Evolutionary conservation across 1,140 invertebrate species (phyloP), one percentile per base, ranked within the genome.

Genomic region (Ooceraea biroi): DNA sequence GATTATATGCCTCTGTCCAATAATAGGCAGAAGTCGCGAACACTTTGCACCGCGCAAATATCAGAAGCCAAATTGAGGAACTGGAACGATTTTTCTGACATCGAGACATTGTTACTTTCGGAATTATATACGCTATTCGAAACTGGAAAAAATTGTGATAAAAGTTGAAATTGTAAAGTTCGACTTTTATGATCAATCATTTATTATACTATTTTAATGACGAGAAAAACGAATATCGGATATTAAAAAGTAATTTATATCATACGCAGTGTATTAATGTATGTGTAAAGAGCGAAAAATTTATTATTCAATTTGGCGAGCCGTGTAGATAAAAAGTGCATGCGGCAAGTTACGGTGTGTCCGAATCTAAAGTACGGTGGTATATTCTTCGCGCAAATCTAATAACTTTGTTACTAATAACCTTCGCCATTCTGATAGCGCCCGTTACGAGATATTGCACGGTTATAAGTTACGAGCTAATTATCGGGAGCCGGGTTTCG

Each of bases 381-480:
- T 68, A 71, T 30, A 69, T 80, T 58, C 36, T 44, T 46, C 25
- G 4, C 41, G 76, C 50, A n/a, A 57, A 57, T 71, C 65, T 69
- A 69, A 69, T 69, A 71, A 80, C 65, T 69, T 80, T 69, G 48
- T 80, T 80, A 58, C 76, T 80, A 80, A 80, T 80, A 80, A 80
- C 76, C 50, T 52, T 57, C 76, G 61, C 50, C 22, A 78, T 66
- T 78, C 50, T 69, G 76, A 80, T 80, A 41, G 22, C 50, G 52
- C 52, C 8, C 65, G 57, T 80, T 80, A 71, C 50, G 65, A n/a
- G n/a, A 80, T 71, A 80, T 80, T 58, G 65, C 76, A 36, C 63
- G 65, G 76, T 57, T 80, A 71, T 80, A 80, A 80, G 65, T 80
- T 80, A 80, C 76, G 76, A 80, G 76, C 76, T 80, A 80, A 80